A percentile compares a stretch with the other conserved stretches of the same genome.
phyloP scores from a whole-genome alignment of 1,140 invertebrate genomes.

The Caenorhabditis brenneri region DNA sequence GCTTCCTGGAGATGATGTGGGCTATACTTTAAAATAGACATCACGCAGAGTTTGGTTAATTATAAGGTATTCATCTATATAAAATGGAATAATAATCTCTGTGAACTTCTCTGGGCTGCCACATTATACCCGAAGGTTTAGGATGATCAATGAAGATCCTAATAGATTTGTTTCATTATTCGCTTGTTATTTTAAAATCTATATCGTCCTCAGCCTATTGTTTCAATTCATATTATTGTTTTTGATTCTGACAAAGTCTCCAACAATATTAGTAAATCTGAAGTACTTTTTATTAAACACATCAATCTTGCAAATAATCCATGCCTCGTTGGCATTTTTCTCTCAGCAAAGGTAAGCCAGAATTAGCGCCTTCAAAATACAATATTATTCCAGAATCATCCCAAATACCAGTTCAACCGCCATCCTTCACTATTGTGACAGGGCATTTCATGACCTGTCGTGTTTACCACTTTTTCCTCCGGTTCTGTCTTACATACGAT shows the following conservation, averaged over 20 bases:
- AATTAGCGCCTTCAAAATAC: neutral
- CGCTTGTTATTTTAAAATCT: neutral
- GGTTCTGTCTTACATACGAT: no score
- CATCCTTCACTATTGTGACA: no score
- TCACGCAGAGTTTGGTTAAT: no score
- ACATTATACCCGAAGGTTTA: no score
- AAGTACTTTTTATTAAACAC: neutral
- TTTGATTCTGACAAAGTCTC: neutral
- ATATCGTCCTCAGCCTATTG: neutral
- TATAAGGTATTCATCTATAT: no score
- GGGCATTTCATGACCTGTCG: no score
- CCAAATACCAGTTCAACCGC: neutral
- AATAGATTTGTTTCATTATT: neutral
- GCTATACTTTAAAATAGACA: no score
- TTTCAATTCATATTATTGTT: neutral
- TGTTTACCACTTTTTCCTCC: no score
- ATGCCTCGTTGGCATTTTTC: neutral
- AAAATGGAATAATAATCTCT: no score
- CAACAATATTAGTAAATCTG: neutral
- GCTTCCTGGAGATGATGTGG: no score
- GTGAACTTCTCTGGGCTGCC: no score
- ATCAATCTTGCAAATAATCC: neutral
- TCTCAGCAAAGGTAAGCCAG: neutral
- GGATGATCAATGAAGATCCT: neutral
- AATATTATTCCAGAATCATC: neutral